Conservation (phyloP, 2,888 invertebrate genomes). For the Selenia dentaria region DNA sequence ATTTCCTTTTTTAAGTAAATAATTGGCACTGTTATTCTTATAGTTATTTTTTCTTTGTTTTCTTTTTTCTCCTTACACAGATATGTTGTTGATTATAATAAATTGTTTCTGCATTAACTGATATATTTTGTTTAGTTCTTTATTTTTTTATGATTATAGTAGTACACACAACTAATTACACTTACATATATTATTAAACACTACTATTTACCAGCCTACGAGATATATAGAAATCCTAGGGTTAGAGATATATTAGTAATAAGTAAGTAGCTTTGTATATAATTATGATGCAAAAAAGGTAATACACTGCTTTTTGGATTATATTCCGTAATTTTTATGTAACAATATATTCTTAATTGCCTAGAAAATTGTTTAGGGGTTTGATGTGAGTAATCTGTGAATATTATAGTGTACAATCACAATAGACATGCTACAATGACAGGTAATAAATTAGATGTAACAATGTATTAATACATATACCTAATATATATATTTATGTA, state of each 20-base stretch:
- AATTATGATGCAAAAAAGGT: constrained; percentile 47
- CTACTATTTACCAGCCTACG: constrained; percentile 11
- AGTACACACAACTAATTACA: constrained; percentile 4
- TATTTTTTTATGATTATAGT: constrained; percentile 33
- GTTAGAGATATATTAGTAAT: too few species aligned
- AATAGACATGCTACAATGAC: constrained; percentile 3
- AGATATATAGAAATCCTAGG: constrained; percentile 21
- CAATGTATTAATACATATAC: not conserved
- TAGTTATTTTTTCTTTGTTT: constrained; percentile 70
- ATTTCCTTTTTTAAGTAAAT: constrained; percentile 60
- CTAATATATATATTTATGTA: too few species aligned
- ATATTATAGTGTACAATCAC: constrained; percentile 39
- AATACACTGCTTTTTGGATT: constrained; percentile 53
- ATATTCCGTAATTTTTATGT: constrained; percentile 42
- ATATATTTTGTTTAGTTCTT: constrained; percentile 59
- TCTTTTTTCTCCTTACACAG: constrained; percentile 59
- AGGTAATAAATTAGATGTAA: not conserved
- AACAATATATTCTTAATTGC: constrained; percentile 42
- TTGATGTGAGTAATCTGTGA: constrained; percentile 44
- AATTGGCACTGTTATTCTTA: constrained; percentile 80
- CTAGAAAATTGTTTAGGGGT: constrained; percentile 44
- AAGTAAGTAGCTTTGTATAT: constrained; percentile 62
- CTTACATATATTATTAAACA: constrained; percentile 14
- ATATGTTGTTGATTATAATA: constrained; percentile 73
- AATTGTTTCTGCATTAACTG: constrained; percentile 71